A percentile compares a stretch with the other conserved stretches of the same genome.
These are phyloP conservation scores for Zaprionus kolodkinae DNA, from an alignment of 1,140 invertebrate genomes.

Conservation along the genomic window DNA sequence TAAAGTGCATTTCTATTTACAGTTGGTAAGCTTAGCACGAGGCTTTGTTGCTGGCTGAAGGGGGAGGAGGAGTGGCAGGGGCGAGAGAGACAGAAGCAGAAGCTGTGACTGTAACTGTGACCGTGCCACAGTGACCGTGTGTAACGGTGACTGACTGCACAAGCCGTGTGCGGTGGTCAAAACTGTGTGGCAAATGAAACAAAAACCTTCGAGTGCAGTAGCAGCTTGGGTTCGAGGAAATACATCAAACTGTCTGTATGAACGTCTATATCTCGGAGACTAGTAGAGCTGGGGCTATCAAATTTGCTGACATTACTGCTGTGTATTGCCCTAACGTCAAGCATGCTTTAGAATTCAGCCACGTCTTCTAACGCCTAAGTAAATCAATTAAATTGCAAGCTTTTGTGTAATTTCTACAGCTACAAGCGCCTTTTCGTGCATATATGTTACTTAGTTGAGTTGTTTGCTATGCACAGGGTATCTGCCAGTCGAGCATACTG, in stretches of 20 bases:
- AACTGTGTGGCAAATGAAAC: not conserved
- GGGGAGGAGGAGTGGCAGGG: not conserved
- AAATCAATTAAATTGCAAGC: too few species aligned
- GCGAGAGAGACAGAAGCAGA: not conserved
- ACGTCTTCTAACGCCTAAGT: too few species aligned
- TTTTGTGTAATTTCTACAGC: too few species aligned
- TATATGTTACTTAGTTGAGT: too few species aligned
- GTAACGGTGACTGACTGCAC: constrained; percentile 35
- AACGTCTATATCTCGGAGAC: too few species aligned
- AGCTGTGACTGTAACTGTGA: constrained; percentile 20
- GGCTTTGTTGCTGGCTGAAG: constrained; percentile 18
- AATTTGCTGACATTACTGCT: too few species aligned
- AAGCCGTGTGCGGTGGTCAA: constrained; percentile 3
- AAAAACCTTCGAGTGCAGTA: not conserved
- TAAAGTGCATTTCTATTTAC: constrained; percentile 65
- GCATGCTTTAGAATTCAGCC: too few species aligned
- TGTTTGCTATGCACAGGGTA: not conserved
- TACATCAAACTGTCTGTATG: too few species aligned
- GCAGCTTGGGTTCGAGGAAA: too few species aligned
- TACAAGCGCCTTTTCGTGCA: too few species aligned
- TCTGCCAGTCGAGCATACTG: not conserved
- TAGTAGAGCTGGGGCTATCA: too few species aligned
- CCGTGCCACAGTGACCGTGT: constrained; percentile 16
- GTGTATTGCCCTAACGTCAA: too few species aligned
- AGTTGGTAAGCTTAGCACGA: constrained; percentile 37